Evolutionary conservation across 2,113 vertebrate genomes (phyloP).

Genomic region (Gymnorhina tibicen): DNA sequence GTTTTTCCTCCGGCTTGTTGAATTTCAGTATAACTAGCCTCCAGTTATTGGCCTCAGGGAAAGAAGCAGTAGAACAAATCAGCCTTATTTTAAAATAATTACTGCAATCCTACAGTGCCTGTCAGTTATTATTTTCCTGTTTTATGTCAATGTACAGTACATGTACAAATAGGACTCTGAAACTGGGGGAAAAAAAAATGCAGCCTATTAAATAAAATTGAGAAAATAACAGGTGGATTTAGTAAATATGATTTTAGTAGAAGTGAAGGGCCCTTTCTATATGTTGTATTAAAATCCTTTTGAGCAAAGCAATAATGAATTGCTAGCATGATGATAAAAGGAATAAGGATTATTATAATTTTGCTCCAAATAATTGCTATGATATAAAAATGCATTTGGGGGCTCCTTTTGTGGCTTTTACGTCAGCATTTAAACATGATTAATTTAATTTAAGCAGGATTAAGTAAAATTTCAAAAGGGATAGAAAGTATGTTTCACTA

Average conservation of each 20-base stretch:
- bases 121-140: slow-evolving; percentile 55
- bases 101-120: slow-evolving; percentile 56
- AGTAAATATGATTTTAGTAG: slow-evolving; percentile 20
- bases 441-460: slow-evolving; percentile 38
- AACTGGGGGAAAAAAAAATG: slow-evolving; percentile 10
- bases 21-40: slow-evolving; percentile 58
- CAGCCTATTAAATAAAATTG: slow-evolving; percentile 33
- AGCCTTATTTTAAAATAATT: slow-evolving; percentile 71
- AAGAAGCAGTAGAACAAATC: slow-evolving; percentile 67
- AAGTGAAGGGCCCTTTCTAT: not conserved
- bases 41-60: slow-evolving; percentile 52
- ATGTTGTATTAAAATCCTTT: slow-evolving; percentile 24
- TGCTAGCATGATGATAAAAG: not conserved
- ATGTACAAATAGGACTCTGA: slow-evolving; percentile 18
- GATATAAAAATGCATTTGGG: slow-evolving; percentile 23
- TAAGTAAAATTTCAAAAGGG: slow-evolving; percentile 5
- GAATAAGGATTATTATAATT: slow-evolving; percentile 49
- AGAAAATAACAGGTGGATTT: slow-evolving; percentile 17
- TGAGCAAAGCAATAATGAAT: slow-evolving; percentile 48
- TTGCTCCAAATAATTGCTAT: slow-evolving; percentile 45
- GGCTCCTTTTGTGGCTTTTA: slow-evolving; percentile 45
- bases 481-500: not conserved
- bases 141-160: slow-evolving; percentile 32
- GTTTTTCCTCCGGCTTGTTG: slow-evolving; percentile 59
- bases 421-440: slow-evolving; percentile 49